Evolutionary conservation across 1,140 invertebrate species (phyloP).

Genomic region (Brevipalpus yothersi): DNA sequence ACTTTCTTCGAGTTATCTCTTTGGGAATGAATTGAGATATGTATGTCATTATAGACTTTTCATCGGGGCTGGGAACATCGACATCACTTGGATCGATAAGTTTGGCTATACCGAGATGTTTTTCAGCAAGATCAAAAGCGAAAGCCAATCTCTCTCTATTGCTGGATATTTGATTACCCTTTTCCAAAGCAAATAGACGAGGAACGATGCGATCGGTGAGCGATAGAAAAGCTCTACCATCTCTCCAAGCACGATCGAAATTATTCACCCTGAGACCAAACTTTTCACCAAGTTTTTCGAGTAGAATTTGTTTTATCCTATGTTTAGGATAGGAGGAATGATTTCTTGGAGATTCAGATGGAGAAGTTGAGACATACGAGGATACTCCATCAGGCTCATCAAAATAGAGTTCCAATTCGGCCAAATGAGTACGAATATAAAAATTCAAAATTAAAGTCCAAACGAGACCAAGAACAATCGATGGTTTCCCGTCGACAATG

Average conservation of each 20-base stretch:
- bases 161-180: constrained; percentile 43
- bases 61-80: constrained; percentile 85
- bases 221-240: constrained; percentile 83
- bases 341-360: background rate
- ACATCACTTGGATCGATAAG: constrained; percentile 88
- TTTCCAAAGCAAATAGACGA: constrained; percentile 56
- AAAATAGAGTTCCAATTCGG: background rate
- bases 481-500: constrained; percentile 86
- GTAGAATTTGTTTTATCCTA: background rate
- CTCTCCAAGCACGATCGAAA: constrained; percentile 88
- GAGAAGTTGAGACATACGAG: background rate
- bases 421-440: constrained; percentile 42
- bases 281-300: background rate
- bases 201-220: constrained; percentile 86
- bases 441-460: constrained; percentile 99
- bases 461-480: constrained; percentile 85
- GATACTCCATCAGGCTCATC: background rate
- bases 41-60: constrained; percentile 98
- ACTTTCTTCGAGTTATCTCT: too few relatives aligned
- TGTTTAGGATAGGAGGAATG: background rate
- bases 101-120: constrained; percentile 69
- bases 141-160: constrained; percentile 58
- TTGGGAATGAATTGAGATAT: constrained; percentile 33
- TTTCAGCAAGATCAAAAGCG: constrained; percentile 78
- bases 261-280: constrained; percentile 40